Conservation (phyloP, 64 coral and sea anemone genomes). For the Pocillopora verrucosa region DNA sequence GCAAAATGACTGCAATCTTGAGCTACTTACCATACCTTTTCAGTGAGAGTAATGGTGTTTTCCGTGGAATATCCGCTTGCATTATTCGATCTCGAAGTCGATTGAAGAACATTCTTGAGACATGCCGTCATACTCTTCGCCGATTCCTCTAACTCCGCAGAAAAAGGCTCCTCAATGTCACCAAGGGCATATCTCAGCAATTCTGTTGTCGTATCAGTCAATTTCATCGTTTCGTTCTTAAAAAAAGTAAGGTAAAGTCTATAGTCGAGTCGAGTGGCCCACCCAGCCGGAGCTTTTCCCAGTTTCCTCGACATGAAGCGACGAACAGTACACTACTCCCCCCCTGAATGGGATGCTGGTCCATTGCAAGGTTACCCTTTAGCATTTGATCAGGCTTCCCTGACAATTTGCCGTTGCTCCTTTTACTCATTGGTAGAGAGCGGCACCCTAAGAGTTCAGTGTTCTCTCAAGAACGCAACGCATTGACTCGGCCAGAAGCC, state of each 20-base stretch:
- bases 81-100: neutral
- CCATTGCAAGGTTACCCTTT: no score
- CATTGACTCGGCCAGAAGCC: no score
- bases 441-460: no score
- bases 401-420: no score
- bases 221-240: neutral
- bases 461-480: no score
- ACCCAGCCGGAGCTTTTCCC: no score
- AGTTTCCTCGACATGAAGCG: no score
- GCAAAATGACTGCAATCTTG: neutral
- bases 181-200: neutral
- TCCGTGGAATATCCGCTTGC: neutral
- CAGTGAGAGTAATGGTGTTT: no score
- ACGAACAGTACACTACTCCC: no score
- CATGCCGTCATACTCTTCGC: neutral
- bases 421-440: no score
- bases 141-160: neutral
- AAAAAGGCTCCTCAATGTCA: conserved; percentile 7
- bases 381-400: no score
- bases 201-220: neutral
- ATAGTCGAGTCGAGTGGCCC: neutral
- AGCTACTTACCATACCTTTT: neutral
- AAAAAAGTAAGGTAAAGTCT: neutral
- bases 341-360: no score
- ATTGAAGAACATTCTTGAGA: neutral